Percentiles rank a stretch among this genome's conserved stretches.
Conservation (phyloP, 2,797 vertebrate species). For the Distichodus sexfasciatus region DNA sequence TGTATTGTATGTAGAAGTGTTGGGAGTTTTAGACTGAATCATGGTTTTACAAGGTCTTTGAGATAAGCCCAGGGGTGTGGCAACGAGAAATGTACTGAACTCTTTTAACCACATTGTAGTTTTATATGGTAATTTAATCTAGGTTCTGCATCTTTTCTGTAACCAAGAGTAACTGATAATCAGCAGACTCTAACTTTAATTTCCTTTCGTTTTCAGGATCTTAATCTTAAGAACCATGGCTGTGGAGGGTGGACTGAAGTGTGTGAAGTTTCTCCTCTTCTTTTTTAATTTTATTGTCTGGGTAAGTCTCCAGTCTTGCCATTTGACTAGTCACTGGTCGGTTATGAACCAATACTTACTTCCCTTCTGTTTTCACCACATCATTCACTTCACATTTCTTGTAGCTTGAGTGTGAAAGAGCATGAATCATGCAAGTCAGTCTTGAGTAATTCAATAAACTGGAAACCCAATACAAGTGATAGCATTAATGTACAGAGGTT, state of each 20-base stretch:
- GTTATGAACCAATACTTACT: not conserved
- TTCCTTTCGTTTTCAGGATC: slow-evolving; percentile 46
- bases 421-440: not conserved
- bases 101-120: no score
- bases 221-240: slow-evolving; percentile 69
- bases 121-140: no score
- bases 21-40: no score
- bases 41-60: no score
- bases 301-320: slow-evolving; percentile 71
- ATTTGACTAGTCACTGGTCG: not conserved
- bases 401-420: slow-evolving; percentile 4
- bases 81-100: no score
- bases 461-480: no score
- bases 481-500: no score
- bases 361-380: not conserved
- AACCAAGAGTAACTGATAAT: no score
- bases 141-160: not conserved
- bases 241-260: slow-evolving; percentile 83
- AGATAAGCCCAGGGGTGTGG: no score
- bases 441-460: not conserved
- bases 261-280: slow-evolving; percentile 83
- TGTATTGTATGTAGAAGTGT: no score
- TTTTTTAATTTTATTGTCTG: slow-evolving; percentile 86
- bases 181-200: slow-evolving; percentile 2
- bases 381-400: not conserved